Evolutionary conservation across 2,888 invertebrate species (phyloP), one percentile per base, ranked within the genome.

Genomic region (Drosophila robusta): DNA sequence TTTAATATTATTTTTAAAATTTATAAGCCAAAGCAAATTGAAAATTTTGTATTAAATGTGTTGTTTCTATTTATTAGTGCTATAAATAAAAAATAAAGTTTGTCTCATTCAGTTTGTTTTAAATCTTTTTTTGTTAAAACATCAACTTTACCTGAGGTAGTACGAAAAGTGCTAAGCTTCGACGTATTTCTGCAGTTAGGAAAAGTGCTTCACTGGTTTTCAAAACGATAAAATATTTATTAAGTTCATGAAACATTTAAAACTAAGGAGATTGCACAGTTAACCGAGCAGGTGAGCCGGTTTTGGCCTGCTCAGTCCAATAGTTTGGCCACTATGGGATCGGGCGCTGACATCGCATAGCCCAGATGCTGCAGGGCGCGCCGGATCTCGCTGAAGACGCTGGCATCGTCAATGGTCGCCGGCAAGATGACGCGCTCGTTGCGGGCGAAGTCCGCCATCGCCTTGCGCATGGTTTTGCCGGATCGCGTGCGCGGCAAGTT

Each of bases 401-500:
- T 94, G 5, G 96, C 94, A 92, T 98, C 97, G 91, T 98, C 98
- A 73, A 98, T 96, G 8, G 98, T 98, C 3, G 96, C 95, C 52
- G 98, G 94, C 87, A 98, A 94, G 92, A 95, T 95, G 11, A 97
- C 95, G 24, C 94, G 93, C 90, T 97, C 96, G 36, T 96, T 96
- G 52, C 95, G 94, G 2, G 98, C 97, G 87, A 98, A 93, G 88
- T 97, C 96, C 0, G 97, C 94, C 75, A 98, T 96, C 0, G 97
- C 95, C 89, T 97, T 97, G 36, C 98, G 94, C 24, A 97, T 94
- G 89, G 63, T 94, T 93, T 75, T 93, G 29, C 97, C 97, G 1
- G 98, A 98, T 54, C 98, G 94, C 0, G 98, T 98, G 64, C 97
- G 94, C 0, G 98, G 98, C 42, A 98, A 92, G 0, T 95, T 96